Evolutionary conservation across 2,888 invertebrate species (phyloP).

Genomic region (Netelia fuscicornis): DNA sequence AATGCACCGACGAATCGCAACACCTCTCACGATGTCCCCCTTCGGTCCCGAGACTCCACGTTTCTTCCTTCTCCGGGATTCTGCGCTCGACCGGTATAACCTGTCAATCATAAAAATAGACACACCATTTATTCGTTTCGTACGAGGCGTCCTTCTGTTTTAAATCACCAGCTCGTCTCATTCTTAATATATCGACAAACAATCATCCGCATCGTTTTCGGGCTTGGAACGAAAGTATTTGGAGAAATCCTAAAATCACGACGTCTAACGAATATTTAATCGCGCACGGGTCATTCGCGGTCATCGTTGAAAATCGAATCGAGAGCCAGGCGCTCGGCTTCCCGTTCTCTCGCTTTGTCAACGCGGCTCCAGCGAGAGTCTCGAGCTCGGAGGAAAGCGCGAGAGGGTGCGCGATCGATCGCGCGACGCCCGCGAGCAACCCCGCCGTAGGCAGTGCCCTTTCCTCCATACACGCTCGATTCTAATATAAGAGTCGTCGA

Average conservation of each 20-base stretch:
- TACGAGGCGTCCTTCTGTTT: not conserved
- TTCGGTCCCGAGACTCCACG: conserved; percentile 80
- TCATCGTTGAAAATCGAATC: conserved; percentile 16
- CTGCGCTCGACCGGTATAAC: conserved; percentile 83
- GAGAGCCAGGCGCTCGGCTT: not conserved
- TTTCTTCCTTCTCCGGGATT: conserved; percentile 80
- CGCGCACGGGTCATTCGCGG: conserved; percentile 30
- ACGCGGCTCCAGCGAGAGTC: conserved; percentile 42
- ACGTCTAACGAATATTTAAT: not conserved
- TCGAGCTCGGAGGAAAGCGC: conserved; percentile 44
- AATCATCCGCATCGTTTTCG: no score
- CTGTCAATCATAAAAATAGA: conserved; percentile 69
- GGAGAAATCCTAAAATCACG: not conserved
- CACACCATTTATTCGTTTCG: conserved; percentile 23
- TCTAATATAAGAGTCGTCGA: not conserved
- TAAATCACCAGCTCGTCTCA: not conserved
- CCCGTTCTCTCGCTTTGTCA: conserved; percentile 5
- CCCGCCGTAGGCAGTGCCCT: conserved; percentile 31
- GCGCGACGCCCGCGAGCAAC: conserved; percentile 19
- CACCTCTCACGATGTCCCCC: conserved; percentile 67
- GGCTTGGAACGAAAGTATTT: not conserved
- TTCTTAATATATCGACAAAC: not conserved
- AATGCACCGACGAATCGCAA: conserved; percentile 16
- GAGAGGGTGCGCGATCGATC: conserved; percentile 5
- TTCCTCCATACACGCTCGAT: conserved; percentile 11